These are phyloP conservation scores for Galaxias olidus DNA, from an alignment of 2,797 vertebrate species.

Conservation along the genomic window DNA sequence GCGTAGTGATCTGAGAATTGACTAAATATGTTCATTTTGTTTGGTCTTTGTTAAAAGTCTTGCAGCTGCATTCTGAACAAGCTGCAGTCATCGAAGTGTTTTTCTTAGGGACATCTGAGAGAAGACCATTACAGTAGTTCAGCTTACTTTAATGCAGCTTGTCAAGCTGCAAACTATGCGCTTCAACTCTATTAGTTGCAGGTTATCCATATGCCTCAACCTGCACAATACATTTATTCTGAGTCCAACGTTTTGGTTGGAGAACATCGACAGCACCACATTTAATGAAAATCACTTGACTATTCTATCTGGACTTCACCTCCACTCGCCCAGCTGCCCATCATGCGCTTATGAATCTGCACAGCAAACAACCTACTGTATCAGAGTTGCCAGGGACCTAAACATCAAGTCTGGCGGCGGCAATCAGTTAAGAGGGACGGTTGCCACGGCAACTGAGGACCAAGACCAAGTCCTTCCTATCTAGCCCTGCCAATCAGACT, in stretches of 20 bases:
- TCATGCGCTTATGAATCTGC: constrained; percentile 14
- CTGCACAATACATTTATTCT: not conserved
- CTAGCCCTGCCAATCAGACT: constrained; percentile 47
- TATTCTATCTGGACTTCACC: not conserved
- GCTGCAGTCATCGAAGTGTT: no score
- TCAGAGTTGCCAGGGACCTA: constrained; percentile 35
- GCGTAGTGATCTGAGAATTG: no score
- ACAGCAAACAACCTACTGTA: constrained; percentile 14
- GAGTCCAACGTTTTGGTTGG: not conserved
- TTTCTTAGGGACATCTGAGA: no score
- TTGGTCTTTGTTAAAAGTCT: no score
- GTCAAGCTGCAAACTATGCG: no score
- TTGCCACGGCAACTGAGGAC: constrained; percentile 72
- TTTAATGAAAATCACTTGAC: constrained; percentile 39
- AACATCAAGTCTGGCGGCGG: constrained; percentile 40
- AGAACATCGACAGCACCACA: constrained; percentile 6
- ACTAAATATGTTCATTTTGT: no score
- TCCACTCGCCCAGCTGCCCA: not conserved
- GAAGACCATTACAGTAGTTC: no score
- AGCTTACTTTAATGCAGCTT: no score
- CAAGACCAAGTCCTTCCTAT: constrained; percentile 54
- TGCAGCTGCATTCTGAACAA: no score
- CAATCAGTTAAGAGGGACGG: constrained; percentile 31
- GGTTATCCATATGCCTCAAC: not conserved
- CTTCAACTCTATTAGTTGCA: no score